Base-by-base conservation (phyloP, 2,113 vertebrate species). In the Heloderma charlesbogerti region DNA sequence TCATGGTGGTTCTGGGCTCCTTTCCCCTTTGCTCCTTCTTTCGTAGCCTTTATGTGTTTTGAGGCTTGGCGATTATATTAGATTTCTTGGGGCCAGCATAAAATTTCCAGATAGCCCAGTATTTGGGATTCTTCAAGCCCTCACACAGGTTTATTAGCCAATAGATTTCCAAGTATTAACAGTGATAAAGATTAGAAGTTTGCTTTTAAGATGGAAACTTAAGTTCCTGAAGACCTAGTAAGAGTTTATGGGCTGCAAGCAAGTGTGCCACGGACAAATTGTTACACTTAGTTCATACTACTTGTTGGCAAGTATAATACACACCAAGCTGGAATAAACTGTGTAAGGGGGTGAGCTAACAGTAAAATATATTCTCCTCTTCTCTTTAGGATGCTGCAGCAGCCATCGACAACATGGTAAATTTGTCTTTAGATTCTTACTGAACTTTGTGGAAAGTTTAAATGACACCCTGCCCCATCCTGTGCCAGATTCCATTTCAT, bases 381-480 rank as follows among this genome's bases (percentile, higher is more conserved):
- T 69, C 34, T 79, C 87, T 90, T 31, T 94, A 99, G 99, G 99
- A 99, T 97, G 98, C 98, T 29, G 99, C 99, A 1, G 99, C 99
- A 88, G 99, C 99, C 43, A 99, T 99, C 63, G 99, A 99, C 96
- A 99, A 99, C 97, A 99, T 99, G 99, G 99, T 99, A 97, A 25
- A 96, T 40, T 54, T 25, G 54, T 31, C 40, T 29, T 45, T 40
- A 92, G 25, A 43, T 86, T 92, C 37, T 31, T 84, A 74, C 92
- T 92, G 48, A 63, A 43, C 45, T 92, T 88, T 77, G 5, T 29
- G 74, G 79, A 9, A 60, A 37, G 16, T 9, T 31, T 15, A 25
- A 85, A 78, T 37, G n/a, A 31, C 31, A 8, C 72, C 34, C 45
- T 40, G 57, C 27, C 67, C 29, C 43, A 71, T 63, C 29, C 48